Conservation (phyloP, 2,888 invertebrate species). For the Chymomyza fuscimana region DNA sequence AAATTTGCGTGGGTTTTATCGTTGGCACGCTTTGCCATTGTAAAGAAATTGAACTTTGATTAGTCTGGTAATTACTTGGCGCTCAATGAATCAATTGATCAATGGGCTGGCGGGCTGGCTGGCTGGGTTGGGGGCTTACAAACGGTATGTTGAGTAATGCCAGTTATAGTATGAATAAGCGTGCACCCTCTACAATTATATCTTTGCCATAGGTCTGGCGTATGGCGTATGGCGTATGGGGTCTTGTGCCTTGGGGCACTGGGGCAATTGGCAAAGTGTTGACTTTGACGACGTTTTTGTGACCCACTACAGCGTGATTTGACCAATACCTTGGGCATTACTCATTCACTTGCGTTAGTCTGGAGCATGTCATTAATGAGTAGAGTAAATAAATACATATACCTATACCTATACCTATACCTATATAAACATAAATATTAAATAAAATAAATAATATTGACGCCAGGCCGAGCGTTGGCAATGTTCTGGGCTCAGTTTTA, state of each 20-base stretch:
- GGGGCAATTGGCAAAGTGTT: not conserved
- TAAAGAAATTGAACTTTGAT: not conserved
- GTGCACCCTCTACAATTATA: not conserved
- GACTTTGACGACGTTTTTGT: not conserved
- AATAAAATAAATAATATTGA: slow-evolving; percentile 19
- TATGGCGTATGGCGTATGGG: too few relatives aligned
- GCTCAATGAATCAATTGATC: not conserved
- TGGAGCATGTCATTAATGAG: not conserved
- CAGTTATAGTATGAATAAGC: not conserved
- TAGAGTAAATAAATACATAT: not conserved
- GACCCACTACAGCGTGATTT: not conserved
- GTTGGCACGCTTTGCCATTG: not conserved
- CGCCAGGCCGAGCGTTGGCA: slow-evolving; percentile 14
- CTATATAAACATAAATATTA: not conserved
- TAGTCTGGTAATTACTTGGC: not conserved
- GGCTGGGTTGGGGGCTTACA: not conserved
- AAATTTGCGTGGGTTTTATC: not conserved
- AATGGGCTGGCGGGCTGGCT: not conserved
- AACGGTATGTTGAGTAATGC: not conserved
- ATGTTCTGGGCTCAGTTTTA: slow-evolving; percentile 15
- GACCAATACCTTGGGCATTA: not conserved
- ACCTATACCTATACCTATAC: too few relatives aligned
- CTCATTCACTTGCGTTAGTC: not conserved
- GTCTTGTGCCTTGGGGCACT: not conserved
- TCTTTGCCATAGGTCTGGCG: not conserved